Percentiles rank a stretch among this genome's conserved stretches.
Evolutionary conservation across 2,113 vertebrate genomes (phyloP).

Genomic region (Hepsetus odoe): DNA sequence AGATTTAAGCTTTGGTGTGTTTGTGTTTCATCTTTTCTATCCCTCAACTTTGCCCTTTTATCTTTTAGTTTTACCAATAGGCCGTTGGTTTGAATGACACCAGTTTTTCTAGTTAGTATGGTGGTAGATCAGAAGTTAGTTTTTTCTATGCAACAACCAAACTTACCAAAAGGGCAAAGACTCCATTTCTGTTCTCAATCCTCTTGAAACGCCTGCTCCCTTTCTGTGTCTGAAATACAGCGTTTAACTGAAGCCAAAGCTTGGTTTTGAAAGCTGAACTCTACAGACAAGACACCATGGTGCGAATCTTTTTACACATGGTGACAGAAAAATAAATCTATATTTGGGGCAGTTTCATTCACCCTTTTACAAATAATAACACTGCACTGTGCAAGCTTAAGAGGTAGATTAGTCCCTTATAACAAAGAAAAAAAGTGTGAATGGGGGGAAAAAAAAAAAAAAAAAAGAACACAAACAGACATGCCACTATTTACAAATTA

Average conservation of each 20-base stretch:
- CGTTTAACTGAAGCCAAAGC: conserved; percentile 71
- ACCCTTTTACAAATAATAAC: neutral
- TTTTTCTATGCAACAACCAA: neutral
- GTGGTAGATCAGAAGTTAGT: neutral
- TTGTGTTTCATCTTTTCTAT: neutral
- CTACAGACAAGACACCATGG: conserved; percentile 1
- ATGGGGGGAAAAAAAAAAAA: neutral
- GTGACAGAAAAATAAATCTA: neutral
- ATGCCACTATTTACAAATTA: neutral
- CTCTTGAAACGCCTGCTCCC: conserved; percentile 86
- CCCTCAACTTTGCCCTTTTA: neutral
- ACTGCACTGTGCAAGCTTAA: neutral
- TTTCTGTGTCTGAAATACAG: conserved; percentile 85
- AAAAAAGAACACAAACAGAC: neutral
- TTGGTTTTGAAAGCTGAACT: conserved; percentile 43
- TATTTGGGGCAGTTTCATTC: neutral
- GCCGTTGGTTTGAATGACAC: neutral
- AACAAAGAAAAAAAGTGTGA: neutral
- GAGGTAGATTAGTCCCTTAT: too few relatives aligned
- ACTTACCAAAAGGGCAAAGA: conserved; percentile 85
- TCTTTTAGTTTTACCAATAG: neutral
- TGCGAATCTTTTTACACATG: neutral
- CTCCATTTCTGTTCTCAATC: conserved; percentile 86
- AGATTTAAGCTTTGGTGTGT: neutral
- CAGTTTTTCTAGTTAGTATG: conserved; percentile 4